Conservation (phyloP, 1,140 invertebrate species). For the Nephila pilipes region DNA sequence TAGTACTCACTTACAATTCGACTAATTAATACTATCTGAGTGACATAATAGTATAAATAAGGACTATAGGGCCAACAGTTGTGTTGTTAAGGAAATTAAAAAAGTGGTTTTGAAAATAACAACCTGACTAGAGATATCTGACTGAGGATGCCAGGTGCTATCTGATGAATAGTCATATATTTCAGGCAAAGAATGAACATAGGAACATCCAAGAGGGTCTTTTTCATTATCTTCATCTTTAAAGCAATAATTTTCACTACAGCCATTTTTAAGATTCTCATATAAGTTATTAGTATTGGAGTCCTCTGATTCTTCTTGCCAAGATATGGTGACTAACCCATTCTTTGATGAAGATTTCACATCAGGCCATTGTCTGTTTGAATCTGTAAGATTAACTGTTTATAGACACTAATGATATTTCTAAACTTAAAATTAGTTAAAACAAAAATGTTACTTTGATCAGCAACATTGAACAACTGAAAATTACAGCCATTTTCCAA, state of each 20-base stretch:
- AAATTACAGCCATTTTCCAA: too few species aligned
- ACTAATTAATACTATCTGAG: too few species aligned
- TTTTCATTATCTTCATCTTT: constrained; percentile 38
- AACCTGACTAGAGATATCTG: constrained; percentile 41
- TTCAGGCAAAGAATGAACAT: neutral
- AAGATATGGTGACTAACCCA: neutral
- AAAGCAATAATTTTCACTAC: neutral
- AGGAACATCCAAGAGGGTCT: neutral
- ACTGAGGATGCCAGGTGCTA: neutral
- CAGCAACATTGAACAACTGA: too few species aligned
- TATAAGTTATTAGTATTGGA: neutral
- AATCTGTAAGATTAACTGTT: neutral
- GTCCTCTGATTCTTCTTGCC: neutral
- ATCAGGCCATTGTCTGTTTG: neutral
- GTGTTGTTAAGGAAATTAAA: too few species aligned
- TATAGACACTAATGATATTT: too few species aligned
- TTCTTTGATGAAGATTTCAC: neutral
- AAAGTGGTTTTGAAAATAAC: neutral
- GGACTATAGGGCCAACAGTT: too few species aligned
- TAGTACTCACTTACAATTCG: too few species aligned
- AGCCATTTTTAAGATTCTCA: neutral
- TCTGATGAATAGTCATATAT: constrained; percentile 57
- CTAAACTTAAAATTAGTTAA: too few species aligned
- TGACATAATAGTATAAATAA: too few species aligned
- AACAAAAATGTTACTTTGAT: too few species aligned